Percentiles rank a stretch among this genome's conserved stretches.
Conservation (phyloP, 2,888 invertebrate species). For the Ophion ventricosus region DNA sequence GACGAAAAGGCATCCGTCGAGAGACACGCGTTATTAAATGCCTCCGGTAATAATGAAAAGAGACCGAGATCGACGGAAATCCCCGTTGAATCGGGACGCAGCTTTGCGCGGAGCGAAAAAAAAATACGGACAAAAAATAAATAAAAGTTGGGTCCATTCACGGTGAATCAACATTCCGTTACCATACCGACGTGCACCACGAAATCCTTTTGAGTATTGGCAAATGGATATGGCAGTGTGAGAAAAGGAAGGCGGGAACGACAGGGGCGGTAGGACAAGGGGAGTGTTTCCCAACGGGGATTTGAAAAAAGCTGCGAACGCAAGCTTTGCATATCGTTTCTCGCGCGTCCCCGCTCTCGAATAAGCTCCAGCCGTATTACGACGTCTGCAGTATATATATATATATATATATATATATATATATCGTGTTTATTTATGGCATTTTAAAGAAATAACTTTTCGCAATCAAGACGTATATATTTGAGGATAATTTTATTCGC, state of each 20-base stretch:
- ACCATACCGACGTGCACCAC: conserved; percentile 32
- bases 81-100: background rate
- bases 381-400: too few relatives aligned
- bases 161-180: conserved; percentile 30
- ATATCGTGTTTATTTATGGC: background rate
- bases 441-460: background rate
- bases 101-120: background rate
- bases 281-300: conserved; percentile 27
- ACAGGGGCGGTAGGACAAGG: background rate
- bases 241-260: conserved; percentile 10
- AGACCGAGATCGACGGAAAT: background rate
- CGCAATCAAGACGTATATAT: background rate
- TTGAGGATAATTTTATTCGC: background rate
- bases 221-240: conserved; percentile 45
- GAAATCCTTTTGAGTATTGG: conserved; percentile 62
- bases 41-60: background rate
- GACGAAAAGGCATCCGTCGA: background rate
- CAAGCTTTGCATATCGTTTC: conserved; percentile 61
- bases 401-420: background rate
- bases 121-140: conserved; percentile 35
- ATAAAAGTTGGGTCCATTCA: conserved; percentile 29
- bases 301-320: conserved; percentile 61
- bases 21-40: background rate
- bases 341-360: conserved; percentile 26
- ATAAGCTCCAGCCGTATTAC: conserved; percentile 34